A percentile compares a stretch with the other conserved stretches of the same genome.
phyloP scores from a whole-genome alignment of 2,888 invertebrate genomes.

The Agrotis clavis region DNA sequence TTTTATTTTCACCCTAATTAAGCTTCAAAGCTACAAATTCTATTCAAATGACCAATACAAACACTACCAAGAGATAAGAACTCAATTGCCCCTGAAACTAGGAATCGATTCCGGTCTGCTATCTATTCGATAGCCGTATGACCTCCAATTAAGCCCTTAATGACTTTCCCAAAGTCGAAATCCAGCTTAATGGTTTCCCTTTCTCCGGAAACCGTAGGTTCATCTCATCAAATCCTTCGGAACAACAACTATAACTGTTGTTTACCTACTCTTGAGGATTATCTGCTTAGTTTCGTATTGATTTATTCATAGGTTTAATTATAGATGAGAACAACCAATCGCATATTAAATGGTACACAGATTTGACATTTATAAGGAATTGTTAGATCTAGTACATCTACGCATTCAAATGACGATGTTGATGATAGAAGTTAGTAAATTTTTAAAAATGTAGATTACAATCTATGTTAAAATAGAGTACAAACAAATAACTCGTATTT shows the following conservation, averaged over 20 bases:
- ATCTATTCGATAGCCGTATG: slow-evolving; percentile 48
- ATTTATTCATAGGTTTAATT: slow-evolving; percentile 31
- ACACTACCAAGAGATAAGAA: slow-evolving; percentile 13
- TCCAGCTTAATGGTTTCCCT: slow-evolving; percentile 35
- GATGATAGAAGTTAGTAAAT: too few species aligned
- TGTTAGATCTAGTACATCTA: neutral
- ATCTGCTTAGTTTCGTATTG: slow-evolving; percentile 3
- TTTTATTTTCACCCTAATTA: neutral
- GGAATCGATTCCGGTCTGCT: slow-evolving; percentile 41
- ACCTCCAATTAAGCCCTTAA: slow-evolving; percentile 49
- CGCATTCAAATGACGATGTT: neutral
- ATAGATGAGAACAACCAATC: neutral
- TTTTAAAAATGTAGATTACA: too few species aligned
- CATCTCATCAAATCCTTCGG: slow-evolving; percentile 8
- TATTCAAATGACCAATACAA: neutral
- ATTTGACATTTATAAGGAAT: neutral
- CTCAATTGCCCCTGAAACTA: slow-evolving; percentile 26
- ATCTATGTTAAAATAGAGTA: slow-evolving; percentile 32
- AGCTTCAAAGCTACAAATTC: too few species aligned
- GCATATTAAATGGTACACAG: slow-evolving; percentile 6
- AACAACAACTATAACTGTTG: slow-evolving; percentile 18
- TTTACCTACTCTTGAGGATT: slow-evolving; percentile 18
- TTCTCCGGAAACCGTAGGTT: slow-evolving; percentile 21
- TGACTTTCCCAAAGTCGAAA: slow-evolving; percentile 41
- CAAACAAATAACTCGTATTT: slow-evolving; percentile 39